Evolutionary conservation across 2,113 vertebrate genomes (phyloP), one percentile per base, ranked within the genome.

Genomic region (Ibidorhyncha struthersii): DNA sequence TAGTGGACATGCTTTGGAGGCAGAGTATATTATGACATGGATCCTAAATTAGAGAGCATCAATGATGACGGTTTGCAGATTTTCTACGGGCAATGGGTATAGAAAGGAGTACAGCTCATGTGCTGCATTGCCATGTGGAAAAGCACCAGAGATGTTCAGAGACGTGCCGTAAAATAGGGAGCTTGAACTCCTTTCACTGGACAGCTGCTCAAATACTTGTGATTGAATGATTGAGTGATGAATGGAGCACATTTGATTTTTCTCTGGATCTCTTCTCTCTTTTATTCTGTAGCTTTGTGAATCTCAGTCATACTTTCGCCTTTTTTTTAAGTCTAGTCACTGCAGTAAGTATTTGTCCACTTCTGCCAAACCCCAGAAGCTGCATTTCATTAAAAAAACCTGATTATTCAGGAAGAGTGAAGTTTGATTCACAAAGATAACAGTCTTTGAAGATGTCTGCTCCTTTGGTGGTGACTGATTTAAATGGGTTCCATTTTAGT

Each of bases 281-380:
- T 71, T 63, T 63, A 36, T 76, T 90, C 36, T 84, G 72, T 53
- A 65, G 26, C 47, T 85, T 36, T 91, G 30, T 78, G 84, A 86
- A 66, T 74, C 79, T 88, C 89, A 67, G 59, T 76, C n/a, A 21
- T 32, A 56, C 55, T 84, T 92, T 74, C 73, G 58, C 69, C 53
- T 59, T n/a, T 27, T 29, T 93, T 89, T 52, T 6, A 77, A 61
- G 49, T 69, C 89, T 86, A 30, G 40, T 87, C 47, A 23, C 52
- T 78, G 59, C 38, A 66, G 50, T 52, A 69, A 43, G 45, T 40
- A 56, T 82, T 82, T 91, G 59, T 74, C 86, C 0, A 0, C 40
- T 86, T 92, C 83, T 97, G 86, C 83, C 43, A 87, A 82, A 50
- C 65, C 70, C 89, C 89, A 56, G 94, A 96, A 93, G 85, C 90